Percentiles rank a stretch among this genome's conserved stretches.
Evolutionary conservation across 1,140 invertebrate genomes (phyloP).

Genomic region (Ceratosolen solmsi): DNA sequence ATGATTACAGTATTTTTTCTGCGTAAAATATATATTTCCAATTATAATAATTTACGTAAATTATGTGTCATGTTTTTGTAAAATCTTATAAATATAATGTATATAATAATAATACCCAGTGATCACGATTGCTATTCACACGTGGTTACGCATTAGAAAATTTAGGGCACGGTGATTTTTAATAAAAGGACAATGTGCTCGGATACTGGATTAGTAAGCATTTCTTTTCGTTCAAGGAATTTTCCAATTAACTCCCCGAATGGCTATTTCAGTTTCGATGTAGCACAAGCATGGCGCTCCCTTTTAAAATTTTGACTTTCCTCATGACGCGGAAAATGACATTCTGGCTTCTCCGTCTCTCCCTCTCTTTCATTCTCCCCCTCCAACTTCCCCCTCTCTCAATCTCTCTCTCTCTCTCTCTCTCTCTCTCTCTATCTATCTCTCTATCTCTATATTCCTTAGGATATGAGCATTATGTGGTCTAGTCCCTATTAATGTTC

Average conservation of each 20-base stretch:
- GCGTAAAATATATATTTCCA: too few species aligned
- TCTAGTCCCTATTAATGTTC: slow-evolving; percentile 56
- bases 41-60: too few species aligned
- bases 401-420: slow-evolving; percentile 46
- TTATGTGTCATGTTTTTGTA: too few species aligned
- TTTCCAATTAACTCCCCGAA: slow-evolving; percentile 7
- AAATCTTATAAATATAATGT: too few species aligned
- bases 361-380: slow-evolving; percentile 14
- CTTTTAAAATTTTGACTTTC: slow-evolving; percentile 29
- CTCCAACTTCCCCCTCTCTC: neutral
- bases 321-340: slow-evolving; percentile 34
- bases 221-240: slow-evolving; percentile 29
- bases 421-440: neutral
- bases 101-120: too few species aligned
- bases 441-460: neutral
- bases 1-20: too few species aligned
- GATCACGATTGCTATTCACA: too few species aligned
- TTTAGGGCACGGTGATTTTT: neutral
- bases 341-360: slow-evolving; percentile 54
- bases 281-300: neutral
- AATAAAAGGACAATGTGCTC: neutral
- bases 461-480: slow-evolving; percentile 19
- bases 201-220: neutral
- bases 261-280: slow-evolving; percentile 1
- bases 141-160: neutral